Base-by-base conservation (phyloP, 2,888 invertebrate species). In the Sinopyrophorus schimmeli region DNA sequence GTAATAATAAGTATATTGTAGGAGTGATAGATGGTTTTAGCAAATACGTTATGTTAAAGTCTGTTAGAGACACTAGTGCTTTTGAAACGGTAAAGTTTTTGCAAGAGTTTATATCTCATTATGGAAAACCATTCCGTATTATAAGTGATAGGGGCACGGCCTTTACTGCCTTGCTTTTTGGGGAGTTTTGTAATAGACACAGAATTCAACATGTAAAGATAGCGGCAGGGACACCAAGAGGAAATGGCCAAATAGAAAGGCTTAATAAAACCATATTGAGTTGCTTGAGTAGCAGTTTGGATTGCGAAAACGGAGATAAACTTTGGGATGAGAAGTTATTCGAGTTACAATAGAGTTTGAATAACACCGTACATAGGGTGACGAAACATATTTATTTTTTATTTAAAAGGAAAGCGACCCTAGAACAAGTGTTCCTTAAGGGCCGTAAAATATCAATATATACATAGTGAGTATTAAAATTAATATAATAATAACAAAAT, bases 1-100 rank as follows among this genome's bases (percentile, higher is more conserved):
- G 48, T 1, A 59, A 62, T 6, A 70, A 71, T 40, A 57, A 54
- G 5, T 58, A 69, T 21, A 27, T 70, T 10, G 37, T 72, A n/a
- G 63, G 57, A 1, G 43, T 66, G 1, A 62, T 72, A 1, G 71
- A 70, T 37, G 66, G 55, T 0, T 72, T 72, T 38, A 47, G 27
- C 14, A 47, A 52, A 31, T 35, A 34, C 20, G 20, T 17, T 10
- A 11, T 40, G 2, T 10, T 41, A 18, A 34, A 27, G 14, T 41
- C 49, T 1, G 46, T 40, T 10, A 40, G 18, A 32, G 31, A 35
- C 14, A 38, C 46, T 1, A 31, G 44, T 11, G 11, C 47, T 4
- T 11, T 12, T 2, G 15, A 16, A 3, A 31, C 37, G 3, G 7
- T 42, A n/a, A 21, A 26, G 14, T 20, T 42, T 12, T 3, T 54